Evolutionary conservation across 1,140 invertebrate species (phyloP), one percentile per base, ranked within the genome.

Genomic region (Drepana arcuata): DNA sequence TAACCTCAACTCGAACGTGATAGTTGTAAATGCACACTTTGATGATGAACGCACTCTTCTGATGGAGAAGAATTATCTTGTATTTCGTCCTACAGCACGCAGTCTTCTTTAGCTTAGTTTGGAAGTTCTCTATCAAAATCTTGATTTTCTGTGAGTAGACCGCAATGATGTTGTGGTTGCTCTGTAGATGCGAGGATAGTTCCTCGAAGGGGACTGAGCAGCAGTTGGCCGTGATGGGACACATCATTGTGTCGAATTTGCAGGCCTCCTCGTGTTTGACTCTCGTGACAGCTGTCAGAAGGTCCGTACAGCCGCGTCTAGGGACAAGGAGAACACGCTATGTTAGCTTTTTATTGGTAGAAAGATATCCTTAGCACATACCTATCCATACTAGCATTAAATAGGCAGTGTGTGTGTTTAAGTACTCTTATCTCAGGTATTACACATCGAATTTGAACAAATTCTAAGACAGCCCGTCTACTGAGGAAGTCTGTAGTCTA

Each of bases 1-100:
- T 80, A 0, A 83, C 66, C 51, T 81, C 74, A 0, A 83, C 73
- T 50, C 64, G 67, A 5, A 84, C 71, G 31, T 75, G 69, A 39
- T 79, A 83, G 34, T 84, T 83, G 52, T 80, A 78, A 5, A 82
- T 75, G 55, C 68, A 79, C 1, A 84, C 68, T 64, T 84, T 83
- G 37, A 84, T 79, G 11, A 83, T 70, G 42, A 84, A 84, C 7
- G 74, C 79, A 42, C 74, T 78, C 44, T 79, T 79, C 32, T 80
- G 63, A 18, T 78, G 64, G 1, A 84, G 52, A 0, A 84, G 30
- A 3, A 77, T 56, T 2, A 83, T 79, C 42, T 81, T 82, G 46
- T 82, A 84, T 37, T 84, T 83, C 0, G 79, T 78, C 53, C 69
- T 54, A 29, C 73, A 78, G 37, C 66, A 79, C 0, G 72, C 73